Evolutionary conservation across 2,113 vertebrate genomes (phyloP).

Genomic region (Colinus virginianus): DNA sequence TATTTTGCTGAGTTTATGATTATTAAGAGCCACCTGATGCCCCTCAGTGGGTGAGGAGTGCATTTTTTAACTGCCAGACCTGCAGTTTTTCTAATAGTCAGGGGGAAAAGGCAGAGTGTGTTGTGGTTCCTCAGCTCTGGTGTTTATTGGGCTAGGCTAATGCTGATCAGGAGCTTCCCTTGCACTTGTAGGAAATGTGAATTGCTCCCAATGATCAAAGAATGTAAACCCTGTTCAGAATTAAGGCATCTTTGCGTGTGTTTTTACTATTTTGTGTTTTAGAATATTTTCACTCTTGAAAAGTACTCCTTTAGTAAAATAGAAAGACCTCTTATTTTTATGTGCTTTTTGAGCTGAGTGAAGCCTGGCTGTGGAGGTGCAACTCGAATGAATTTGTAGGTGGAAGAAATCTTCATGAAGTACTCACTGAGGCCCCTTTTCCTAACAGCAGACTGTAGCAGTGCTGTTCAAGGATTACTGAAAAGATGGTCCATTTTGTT

Average conservation of each 20-base stretch:
- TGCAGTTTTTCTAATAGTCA: background rate
- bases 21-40: constrained; percentile 25
- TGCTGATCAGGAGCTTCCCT: background rate
- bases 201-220: background rate
- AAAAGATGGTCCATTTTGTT: background rate
- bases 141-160: background rate
- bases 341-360: background rate
- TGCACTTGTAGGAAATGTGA: background rate
- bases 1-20: constrained; percentile 29
- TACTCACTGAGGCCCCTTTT: background rate
- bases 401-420: background rate
- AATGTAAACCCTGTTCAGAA: background rate
- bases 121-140: background rate
- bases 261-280: background rate
- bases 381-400: background rate
- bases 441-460: background rate
- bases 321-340: background rate
- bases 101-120: background rate
- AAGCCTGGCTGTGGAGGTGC: background rate
- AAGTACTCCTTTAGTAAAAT: background rate
- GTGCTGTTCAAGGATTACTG: background rate
- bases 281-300: background rate
- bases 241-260: background rate
- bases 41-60: background rate
- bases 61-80: background rate